These are phyloP conservation scores for Rhorus exstirpatorius DNA, from an alignment of 2,888 invertebrate species.

Conservation along the genomic window DNA sequence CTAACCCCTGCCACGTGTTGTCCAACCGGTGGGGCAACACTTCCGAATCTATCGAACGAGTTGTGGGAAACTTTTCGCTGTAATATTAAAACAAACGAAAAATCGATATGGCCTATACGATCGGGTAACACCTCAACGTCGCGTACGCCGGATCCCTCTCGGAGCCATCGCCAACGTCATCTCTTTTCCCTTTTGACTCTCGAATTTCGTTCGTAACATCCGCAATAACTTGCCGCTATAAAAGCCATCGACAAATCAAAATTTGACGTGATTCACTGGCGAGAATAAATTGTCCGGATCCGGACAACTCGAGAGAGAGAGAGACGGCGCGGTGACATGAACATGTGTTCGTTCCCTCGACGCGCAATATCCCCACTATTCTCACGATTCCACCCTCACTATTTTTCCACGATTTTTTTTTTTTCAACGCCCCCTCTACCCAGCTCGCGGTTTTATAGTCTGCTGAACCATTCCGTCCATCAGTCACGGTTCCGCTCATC, in stretches of 20 bases:
- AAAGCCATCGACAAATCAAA: constrained; percentile 86
- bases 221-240: constrained; percentile 86
- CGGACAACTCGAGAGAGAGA: constrained; percentile 82
- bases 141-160: constrained; percentile 49
- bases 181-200: constrained; percentile 57
- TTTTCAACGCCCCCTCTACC: constrained; percentile 56
- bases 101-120: constrained; percentile 32
- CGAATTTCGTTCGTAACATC: constrained; percentile 73
- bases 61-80: background rate
- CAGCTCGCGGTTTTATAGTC: constrained; percentile 68
- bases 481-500: constrained; percentile 73
- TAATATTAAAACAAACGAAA: background rate
- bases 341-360: constrained; percentile 83
- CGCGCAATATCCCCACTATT: constrained; percentile 52
- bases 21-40: too few relatives aligned
- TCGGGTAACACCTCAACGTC: constrained; percentile 64
- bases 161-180: constrained; percentile 54
- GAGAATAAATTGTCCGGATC: constrained; percentile 84
- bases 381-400: constrained; percentile 71
- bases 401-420: constrained; percentile 51
- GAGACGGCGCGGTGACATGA: constrained; percentile 85
- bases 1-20: too few relatives aligned
- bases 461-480: constrained; percentile 70
- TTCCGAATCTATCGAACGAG: too few relatives aligned
- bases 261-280: constrained; percentile 86